Base-by-base conservation (phyloP, 2,797 vertebrate species). In the Arctocebus calabarensis region DNA sequence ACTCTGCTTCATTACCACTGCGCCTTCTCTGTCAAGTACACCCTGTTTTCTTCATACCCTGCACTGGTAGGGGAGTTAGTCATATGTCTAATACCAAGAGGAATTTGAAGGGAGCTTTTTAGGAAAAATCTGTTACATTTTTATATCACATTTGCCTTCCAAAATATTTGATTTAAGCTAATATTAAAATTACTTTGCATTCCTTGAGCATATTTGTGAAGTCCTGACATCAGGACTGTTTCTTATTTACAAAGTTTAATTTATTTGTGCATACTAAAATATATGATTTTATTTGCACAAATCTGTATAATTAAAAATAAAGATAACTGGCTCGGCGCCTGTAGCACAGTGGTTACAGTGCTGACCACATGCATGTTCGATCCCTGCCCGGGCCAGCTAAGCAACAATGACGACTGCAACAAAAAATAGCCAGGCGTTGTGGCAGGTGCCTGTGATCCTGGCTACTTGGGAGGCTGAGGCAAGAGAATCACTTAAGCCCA, bases 231-330 rank as follows among this genome's bases (percentile, higher is more conserved):
- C 34, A 48, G 48, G 48, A 14, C 48, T 48, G 48, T 16, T 87
- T 22, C 11, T 19, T 68, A n/a, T 34, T 86, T 59, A 68, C 55
- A 52, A 90, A 34, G 16, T 55, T 84, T 29, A 68, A 9, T 70
- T 29, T 94, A 25, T 71, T 29, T 59, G 22, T 55, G 8, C 45
- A 40, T 34, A 55, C 43, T 83, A 45, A 94, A 87, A 68, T 55
- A 19, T 66, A 45, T 25, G 3, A 48, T 84, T 84, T 83, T 73
- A 90, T 61, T 92, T 55, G 8, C 20, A 90, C 74, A 68, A 87
- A 52, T 61, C 3, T 29, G 16, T 17, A 27, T 91, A 77, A 78
- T 11, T 82, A 85, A 88, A 96, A 48, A 27, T 62, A 81, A 25
- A 20, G 13, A 32, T 70, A 62, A 52, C 88, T 87, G 22, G 48